Conservation (phyloP, 1,140 invertebrate genomes). For the Aphelenchoides avenae region DNA sequence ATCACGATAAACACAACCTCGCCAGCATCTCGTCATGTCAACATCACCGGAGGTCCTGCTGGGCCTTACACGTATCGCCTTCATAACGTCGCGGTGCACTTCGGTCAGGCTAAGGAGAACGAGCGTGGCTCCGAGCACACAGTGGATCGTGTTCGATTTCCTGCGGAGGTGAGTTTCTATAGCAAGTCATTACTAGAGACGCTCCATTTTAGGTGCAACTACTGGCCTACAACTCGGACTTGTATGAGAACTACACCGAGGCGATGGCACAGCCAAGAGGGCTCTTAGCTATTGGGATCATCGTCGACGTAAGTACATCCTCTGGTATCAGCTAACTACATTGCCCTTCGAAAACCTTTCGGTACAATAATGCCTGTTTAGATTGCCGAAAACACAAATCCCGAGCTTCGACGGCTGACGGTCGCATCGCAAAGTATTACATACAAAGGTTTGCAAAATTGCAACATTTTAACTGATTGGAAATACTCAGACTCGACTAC, state of each 20-base stretch:
- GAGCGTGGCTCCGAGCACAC: constrained; percentile 82
- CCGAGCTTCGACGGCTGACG: constrained; percentile 47
- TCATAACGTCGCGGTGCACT: constrained; percentile 75
- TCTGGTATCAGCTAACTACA: background rate
- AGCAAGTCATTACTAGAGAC: background rate
- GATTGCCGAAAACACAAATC: constrained; percentile 50
- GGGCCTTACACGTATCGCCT: constrained; percentile 76
- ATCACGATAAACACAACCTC: constrained; percentile 79
- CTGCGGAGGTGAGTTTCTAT: constrained; percentile 72
- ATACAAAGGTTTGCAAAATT: constrained; percentile 49
- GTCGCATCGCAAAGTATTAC: constrained; percentile 52
- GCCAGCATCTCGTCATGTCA: constrained; percentile 68
- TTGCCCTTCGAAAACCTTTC: background rate
- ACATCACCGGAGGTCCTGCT: constrained; percentile 84
- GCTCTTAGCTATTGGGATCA: constrained; percentile 81
- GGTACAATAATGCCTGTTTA: constrained; percentile 9
- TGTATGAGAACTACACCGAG: constrained; percentile 93
- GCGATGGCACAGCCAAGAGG: constrained; percentile 77
- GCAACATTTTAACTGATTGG: constrained; percentile 13
- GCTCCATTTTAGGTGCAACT: constrained; percentile 67
- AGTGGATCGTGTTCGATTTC: constrained; percentile 82
- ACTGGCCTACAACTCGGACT: constrained; percentile 87
- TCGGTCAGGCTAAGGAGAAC: constrained; percentile 77
- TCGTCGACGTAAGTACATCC: constrained; percentile 73
- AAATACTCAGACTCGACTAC: constrained; percentile 41